phyloP scores from a whole-genome alignment of 2,888 invertebrate genomes.

The Podabrus alpinus region DNA sequence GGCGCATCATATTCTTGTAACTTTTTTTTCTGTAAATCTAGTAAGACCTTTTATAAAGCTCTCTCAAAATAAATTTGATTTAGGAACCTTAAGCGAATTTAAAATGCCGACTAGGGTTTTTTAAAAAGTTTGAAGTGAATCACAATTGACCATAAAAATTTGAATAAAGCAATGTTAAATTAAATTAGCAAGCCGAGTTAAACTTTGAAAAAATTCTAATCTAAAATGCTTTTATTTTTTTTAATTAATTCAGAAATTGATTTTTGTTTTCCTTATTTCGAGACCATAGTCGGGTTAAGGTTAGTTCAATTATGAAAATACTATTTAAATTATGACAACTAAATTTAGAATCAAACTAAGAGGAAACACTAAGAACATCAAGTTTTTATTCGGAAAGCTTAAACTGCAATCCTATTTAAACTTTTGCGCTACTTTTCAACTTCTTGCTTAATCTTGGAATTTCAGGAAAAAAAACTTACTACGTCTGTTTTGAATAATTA shows the following conservation, averaged over 20 bases:
- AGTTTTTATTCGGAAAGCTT: background rate
- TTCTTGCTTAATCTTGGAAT: background rate
- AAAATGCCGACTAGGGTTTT: background rate
- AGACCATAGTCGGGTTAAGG: background rate
- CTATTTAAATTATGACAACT: background rate
- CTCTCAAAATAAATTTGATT: background rate
- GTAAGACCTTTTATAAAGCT: background rate
- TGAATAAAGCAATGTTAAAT: background rate
- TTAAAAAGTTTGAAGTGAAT: background rate
- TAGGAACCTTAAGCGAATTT: slow-evolving; percentile 1
- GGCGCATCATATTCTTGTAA: background rate
- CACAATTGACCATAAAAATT: background rate
- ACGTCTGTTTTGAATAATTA: background rate
- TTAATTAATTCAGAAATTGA: background rate
- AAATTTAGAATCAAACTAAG: background rate
- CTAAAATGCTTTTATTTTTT: background rate
- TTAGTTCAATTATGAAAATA: background rate
- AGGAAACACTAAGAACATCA: background rate
- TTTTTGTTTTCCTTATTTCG: background rate
- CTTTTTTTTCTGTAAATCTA: background rate
- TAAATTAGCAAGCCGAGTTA: background rate
- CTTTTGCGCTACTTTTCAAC: background rate
- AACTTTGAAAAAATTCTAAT: background rate
- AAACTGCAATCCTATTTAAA: background rate
- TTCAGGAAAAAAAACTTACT: background rate